A percentile compares a stretch with the other conserved stretches of the same genome.
Evolutionary conservation across 1,140 invertebrate genomes (phyloP).

Genomic region (Thereuonema tuberculata): DNA sequence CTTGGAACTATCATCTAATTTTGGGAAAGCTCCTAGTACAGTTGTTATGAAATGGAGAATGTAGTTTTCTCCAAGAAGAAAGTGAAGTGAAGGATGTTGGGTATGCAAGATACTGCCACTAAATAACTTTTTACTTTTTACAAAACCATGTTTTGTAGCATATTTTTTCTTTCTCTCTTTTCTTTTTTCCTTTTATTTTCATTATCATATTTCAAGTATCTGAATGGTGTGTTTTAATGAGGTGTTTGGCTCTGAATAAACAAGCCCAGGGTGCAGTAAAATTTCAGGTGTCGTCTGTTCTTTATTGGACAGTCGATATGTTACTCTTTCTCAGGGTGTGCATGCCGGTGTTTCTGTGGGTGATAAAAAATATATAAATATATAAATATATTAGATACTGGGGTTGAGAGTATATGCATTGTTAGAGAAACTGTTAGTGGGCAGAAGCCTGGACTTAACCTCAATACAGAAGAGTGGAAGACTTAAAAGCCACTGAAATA

Average conservation of each 20-base stretch:
- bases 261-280: not conserved
- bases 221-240: not conserved
- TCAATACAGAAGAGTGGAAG: not conserved
- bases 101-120: no score
- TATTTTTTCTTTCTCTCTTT: no score
- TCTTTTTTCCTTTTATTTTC: no score
- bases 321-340: constrained; percentile 3
- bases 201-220: no score
- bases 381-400: not conserved
- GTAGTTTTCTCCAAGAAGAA: no score
- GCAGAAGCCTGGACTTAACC: not conserved
- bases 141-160: no score
- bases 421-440: constrained; percentile 6
- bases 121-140: no score
- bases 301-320: not conserved
- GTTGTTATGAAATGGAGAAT: no score
- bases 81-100: no score
- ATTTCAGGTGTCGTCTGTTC: not conserved
- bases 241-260: not conserved
- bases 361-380: not conserved
- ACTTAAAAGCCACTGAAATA: constrained; percentile 1
- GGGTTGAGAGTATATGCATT: constrained; percentile 5
- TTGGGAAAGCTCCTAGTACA: no score
- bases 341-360: constrained; percentile 4
- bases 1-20: no score